Conservation (phyloP, 30 jellyfish, hydroid and myxozoan species). For the Pelagia noctiluca region DNA sequence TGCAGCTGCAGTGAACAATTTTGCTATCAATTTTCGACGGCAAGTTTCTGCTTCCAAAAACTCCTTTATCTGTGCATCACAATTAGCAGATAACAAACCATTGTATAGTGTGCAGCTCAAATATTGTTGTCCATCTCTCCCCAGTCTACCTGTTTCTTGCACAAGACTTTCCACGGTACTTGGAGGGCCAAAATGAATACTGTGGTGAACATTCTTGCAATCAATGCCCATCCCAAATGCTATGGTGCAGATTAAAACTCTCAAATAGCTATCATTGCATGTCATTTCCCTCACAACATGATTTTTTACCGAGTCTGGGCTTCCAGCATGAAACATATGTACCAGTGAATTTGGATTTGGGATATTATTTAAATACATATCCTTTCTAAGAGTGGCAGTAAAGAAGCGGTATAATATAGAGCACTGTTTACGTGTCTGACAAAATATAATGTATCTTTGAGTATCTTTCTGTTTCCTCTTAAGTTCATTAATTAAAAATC, state of each 20-base stretch:
- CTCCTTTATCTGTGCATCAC: neutral
- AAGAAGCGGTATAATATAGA: neutral
- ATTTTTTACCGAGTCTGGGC: neutral
- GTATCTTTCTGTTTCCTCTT: neutral
- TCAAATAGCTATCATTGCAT: neutral
- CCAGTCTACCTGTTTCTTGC: conserved; percentile 29
- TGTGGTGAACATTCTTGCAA: neutral
- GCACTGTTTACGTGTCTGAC: conserved; percentile 8
- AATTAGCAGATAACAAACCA: neutral
- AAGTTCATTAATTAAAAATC: neutral
- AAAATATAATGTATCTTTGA: neutral
- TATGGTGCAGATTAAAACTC: neutral
- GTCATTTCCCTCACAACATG: conserved; percentile 34
- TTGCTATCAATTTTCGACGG: neutral
- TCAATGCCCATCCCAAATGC: conserved; percentile 34
- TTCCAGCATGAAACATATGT: conserved; percentile 5
- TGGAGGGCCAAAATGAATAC: conserved; percentile 26
- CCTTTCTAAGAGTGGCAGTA: neutral
- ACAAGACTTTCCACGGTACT: conserved; percentile 9
- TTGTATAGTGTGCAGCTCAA: neutral
- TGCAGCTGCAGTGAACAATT: neutral
- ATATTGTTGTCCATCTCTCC: conserved; percentile 13
- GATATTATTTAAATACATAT: neutral
- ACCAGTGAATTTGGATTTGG: conserved; percentile 4
- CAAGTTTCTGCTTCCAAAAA: neutral